These are phyloP conservation scores for Spea multiplicata DNA, from an alignment of 2,113 vertebrate species.

Conservation along the genomic window DNA sequence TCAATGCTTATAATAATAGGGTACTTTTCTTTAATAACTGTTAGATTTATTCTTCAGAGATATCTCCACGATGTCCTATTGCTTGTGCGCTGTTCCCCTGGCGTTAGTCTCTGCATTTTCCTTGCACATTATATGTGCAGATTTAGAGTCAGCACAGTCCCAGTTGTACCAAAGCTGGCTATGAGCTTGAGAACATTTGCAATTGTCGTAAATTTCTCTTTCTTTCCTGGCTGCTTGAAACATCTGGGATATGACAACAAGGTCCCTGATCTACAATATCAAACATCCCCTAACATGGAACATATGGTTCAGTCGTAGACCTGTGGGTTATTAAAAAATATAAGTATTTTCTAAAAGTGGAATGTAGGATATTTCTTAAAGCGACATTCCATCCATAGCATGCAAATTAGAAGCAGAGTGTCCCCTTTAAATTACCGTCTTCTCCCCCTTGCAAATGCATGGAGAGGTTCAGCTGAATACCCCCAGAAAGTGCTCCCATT, in stretches of 20 bases:
- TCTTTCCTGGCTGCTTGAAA: conserved; percentile 75
- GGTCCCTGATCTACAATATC: conserved; percentile 77
- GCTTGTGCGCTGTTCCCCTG: conserved; percentile 68
- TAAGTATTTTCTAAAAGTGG: conserved; percentile 52
- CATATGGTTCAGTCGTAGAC: conserved; percentile 61
- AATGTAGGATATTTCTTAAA: conserved; percentile 40
- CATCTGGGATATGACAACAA: conserved; percentile 81
- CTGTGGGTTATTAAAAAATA: conserved; percentile 47
- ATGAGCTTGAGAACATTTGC: conserved; percentile 75
- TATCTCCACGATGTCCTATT: conserved; percentile 67
- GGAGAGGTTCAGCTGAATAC: no score
- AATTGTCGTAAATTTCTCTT: conserved; percentile 86
- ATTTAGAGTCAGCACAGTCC: conserved; percentile 71
- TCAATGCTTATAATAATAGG: conserved; percentile 69
- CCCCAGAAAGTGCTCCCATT: no score
- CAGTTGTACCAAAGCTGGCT: conserved; percentile 72
- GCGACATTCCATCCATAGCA: no score
- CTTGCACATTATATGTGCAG: conserved; percentile 71
- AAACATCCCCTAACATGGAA: conserved; percentile 63
- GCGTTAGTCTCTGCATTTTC: conserved; percentile 68
- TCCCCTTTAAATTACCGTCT: no score
- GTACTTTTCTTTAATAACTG: conserved; percentile 84
- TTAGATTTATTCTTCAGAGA: conserved; percentile 86
- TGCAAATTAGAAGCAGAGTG: no score
- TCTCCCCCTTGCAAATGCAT: no score